phyloP scores from a whole-genome alignment of 2,113 vertebrate genomes.

The Mola mola region DNA sequence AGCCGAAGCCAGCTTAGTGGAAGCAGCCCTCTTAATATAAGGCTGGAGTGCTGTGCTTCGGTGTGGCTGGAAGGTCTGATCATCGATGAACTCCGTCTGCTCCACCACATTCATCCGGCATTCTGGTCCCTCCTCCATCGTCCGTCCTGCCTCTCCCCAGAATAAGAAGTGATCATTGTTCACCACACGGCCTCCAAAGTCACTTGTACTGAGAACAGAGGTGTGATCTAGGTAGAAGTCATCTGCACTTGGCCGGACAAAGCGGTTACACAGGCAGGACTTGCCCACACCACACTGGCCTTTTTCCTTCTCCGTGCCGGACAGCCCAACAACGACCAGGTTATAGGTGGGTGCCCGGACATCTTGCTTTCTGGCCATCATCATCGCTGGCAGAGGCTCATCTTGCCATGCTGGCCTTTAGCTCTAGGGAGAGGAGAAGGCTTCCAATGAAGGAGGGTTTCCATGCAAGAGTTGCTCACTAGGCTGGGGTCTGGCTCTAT shows the following conservation, averaged over 20 bases:
- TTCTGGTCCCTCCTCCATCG: conserved; percentile 91
- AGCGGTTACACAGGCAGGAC: conserved; percentile 97
- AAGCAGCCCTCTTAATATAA: conserved; percentile 94
- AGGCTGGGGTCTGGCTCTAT: conserved; percentile 58
- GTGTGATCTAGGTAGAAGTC: conserved; percentile 97
- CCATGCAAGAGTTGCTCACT: conserved; percentile 76
- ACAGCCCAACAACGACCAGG: conserved; percentile 95
- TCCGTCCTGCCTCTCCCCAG: conserved; percentile 92
- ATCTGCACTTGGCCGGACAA: conserved; percentile 93
- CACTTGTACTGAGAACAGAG: conserved; percentile 97
- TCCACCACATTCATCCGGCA: conserved; percentile 94
- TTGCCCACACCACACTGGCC: conserved; percentile 96
- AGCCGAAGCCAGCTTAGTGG: conserved; percentile 93
- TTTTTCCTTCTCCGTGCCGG: conserved; percentile 98
- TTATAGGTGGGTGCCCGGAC: conserved; percentile 93
- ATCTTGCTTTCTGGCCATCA: conserved; percentile 99
- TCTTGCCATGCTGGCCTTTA: conserved; percentile 85
- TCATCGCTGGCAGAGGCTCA: conserved; percentile 86
- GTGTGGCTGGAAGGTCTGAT: conserved; percentile 97
- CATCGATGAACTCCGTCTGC: conserved; percentile 98
- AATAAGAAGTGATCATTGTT: conserved; percentile 99
- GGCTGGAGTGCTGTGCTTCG: conserved; percentile 96
- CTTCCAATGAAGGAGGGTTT: conserved; percentile 64
- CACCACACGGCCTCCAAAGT: conserved; percentile 96
- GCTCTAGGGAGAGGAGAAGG: conserved; percentile 71